Base-by-base conservation (phyloP, 1,140 invertebrate species). In the Stratiolaelaps scimitus region DNA sequence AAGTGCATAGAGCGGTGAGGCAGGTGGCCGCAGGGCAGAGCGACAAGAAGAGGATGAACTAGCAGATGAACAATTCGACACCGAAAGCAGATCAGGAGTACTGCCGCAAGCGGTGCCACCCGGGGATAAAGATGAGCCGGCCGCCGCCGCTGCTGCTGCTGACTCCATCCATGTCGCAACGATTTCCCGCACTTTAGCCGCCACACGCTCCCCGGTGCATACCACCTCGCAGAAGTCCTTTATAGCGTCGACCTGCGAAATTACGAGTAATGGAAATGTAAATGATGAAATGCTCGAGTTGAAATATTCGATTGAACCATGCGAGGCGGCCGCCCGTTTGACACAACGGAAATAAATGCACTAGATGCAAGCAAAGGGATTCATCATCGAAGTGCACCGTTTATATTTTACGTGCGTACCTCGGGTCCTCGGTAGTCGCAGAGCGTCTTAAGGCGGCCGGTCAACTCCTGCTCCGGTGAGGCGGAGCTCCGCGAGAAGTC, bases 161-260 rank as follows among this genome's bases (percentile, higher is more conserved):
- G 26, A 29, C 10, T 60, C 53, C 53, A 23, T 60, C 53, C 53
- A 60, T 17, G 53, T 26, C 20, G 53, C 26, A 17, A 60, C 15
- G 34, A 60, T 26, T 26, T 60, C 13, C 15, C 23, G 17, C 15
- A 60, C 34, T 23, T 60, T 60, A 15, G 17, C 23, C 15, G 53
- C n/a, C 10, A 60, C 53, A 26, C 34, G 15, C 4, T 60, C 53
- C 4, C 34, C 53, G 4, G 15, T 60, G 53, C 26, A 60, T 6
- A 60, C 53, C 2, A 60, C 34, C 10, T 60, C 53, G 23, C 53
- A 60, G 23, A 60, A 60, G 26, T 60, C 53, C 20, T 60, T 60
- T 17, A 60, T 60, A 0, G 53, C 26, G 53, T 60, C 53, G 17
- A 60, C 53, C 53, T 60, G 10, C 19, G 47, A 28, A 40, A 10